Percentiles rank a stretch among this genome's conserved stretches.
phyloP scores from a whole-genome alignment of 1,140 invertebrate species.

The Papilio polytes region DNA sequence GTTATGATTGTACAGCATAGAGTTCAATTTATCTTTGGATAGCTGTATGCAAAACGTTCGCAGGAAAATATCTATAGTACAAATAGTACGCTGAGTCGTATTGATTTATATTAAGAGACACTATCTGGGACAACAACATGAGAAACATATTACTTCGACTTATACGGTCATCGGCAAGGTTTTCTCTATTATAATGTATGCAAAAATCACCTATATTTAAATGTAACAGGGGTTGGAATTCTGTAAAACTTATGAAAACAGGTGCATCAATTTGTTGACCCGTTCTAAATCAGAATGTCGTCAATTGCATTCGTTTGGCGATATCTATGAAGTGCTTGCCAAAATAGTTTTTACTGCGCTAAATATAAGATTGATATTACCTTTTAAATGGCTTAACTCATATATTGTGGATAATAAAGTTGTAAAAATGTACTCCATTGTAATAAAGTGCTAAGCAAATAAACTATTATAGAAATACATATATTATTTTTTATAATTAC shows the following conservation, averaged over 20 bases:
- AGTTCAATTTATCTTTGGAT: conserved; percentile 42
- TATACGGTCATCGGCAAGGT: conserved; percentile 36
- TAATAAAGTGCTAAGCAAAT: neutral
- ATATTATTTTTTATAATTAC: too few species aligned
- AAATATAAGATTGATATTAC: neutral
- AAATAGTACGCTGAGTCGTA: conserved; percentile 63
- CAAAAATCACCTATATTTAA: conserved; percentile 22
- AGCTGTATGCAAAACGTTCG: conserved; percentile 60
- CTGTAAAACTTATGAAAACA: conserved; percentile 25
- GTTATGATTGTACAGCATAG: neutral
- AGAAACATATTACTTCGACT: conserved; percentile 52
- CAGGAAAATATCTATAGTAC: conserved; percentile 67
- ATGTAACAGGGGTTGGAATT: neutral
- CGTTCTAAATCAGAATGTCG: conserved; percentile 6
- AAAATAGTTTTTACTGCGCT: neutral
- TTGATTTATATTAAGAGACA: conserved; percentile 67
- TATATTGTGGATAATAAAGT: conserved; percentile 1
- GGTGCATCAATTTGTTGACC: conserved; percentile 27
- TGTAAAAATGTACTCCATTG: neutral
- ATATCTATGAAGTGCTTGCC: conserved; percentile 4
- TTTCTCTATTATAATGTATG: conserved; percentile 3
- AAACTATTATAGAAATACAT: too few species aligned
- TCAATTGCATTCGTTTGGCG: conserved; percentile 13
- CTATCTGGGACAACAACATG: conserved; percentile 62
- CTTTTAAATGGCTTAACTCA: neutral